These are phyloP conservation scores for Erethizon dorsatum DNA, from an alignment of 2,797 vertebrate species.

Conservation along the genomic window DNA sequence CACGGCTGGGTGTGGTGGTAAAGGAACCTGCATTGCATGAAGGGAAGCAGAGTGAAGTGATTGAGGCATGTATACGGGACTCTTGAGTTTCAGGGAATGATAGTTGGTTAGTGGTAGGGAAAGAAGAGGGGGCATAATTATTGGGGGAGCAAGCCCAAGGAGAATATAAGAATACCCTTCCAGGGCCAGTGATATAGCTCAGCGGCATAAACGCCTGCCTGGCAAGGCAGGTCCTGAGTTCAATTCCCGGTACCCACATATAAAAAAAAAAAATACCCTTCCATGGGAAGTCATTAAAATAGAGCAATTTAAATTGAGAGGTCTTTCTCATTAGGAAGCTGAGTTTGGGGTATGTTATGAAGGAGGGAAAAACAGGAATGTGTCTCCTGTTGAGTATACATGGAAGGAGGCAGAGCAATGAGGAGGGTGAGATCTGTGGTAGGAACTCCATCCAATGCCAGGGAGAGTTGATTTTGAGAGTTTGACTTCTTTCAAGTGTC, in stretches of 20 bases:
- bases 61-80: neutral
- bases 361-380: constrained; percentile 44
- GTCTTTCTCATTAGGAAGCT: neutral
- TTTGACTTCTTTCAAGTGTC: constrained; percentile 45
- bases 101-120: constrained; percentile 44
- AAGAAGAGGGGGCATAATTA: constrained; percentile 21
- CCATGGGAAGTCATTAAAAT: constrained; percentile 57
- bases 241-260: too few species aligned
- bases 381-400: constrained; percentile 17
- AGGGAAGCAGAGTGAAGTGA: constrained; percentile 52
- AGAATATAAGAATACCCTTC: constrained; percentile 27
- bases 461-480: constrained; percentile 17
- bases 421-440: constrained; percentile 10
- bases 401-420: constrained; percentile 27
- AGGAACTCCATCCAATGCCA: neutral
- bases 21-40: constrained; percentile 20
- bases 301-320: constrained; percentile 47
- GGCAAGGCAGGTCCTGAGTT: too few species aligned
- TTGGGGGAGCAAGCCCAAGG: neutral
- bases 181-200: too few species aligned
- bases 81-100: constrained; percentile 23
- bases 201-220: too few species aligned
- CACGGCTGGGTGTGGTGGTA: neutral
- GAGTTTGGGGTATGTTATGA: constrained; percentile 35
- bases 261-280: neutral